Conservation (phyloP, 2,113 vertebrate species). For the Ameiurus melas region DNA sequence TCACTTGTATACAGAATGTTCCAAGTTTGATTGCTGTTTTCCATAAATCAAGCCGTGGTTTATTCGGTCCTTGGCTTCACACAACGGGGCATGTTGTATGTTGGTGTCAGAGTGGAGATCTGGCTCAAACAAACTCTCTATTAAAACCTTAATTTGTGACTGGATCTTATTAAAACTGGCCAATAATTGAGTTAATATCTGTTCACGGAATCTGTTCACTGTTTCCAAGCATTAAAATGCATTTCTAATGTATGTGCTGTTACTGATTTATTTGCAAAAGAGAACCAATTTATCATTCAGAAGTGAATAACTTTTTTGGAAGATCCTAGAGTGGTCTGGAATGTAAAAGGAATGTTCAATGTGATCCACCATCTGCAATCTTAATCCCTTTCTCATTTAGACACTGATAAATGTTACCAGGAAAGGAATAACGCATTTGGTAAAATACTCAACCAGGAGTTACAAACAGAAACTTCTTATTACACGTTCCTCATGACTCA, state of each 20-base stretch:
- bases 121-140: neutral
- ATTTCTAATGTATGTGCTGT: neutral
- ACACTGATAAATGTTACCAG: slow-evolving; percentile 21
- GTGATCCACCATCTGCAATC: slow-evolving; percentile 29
- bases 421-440: neutral
- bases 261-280: neutral
- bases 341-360: slow-evolving; percentile 18
- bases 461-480: neutral
- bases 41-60: slow-evolving; percentile 22
- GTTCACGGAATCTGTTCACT: neutral
- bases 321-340: neutral
- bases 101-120: slow-evolving; percentile 14
- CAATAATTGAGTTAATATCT: slow-evolving; percentile 7
- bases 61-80: slow-evolving; percentile 30
- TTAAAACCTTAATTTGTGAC: neutral
- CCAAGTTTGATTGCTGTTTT: slow-evolving; percentile 39
- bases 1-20: neutral
- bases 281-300: neutral
- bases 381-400: slow-evolving; percentile 12
- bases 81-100: neutral
- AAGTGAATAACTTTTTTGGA: slow-evolving; percentile 9
- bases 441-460: neutral
- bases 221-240: neutral
- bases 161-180: slow-evolving; percentile 4
- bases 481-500: neutral